Conservation (phyloP, 2,888 invertebrate species). For the Euphydryas editha region DNA sequence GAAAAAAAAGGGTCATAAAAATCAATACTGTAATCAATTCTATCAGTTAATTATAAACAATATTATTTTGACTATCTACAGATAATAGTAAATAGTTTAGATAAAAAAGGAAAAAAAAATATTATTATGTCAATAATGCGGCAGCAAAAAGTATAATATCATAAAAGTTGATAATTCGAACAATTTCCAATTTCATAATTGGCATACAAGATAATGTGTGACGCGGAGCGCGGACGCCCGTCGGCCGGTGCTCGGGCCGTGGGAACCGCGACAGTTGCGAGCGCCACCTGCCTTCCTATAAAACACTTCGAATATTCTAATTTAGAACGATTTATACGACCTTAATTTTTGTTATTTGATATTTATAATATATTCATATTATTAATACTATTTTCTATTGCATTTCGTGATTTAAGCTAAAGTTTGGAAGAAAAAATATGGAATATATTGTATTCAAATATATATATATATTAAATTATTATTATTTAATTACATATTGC, state of each 20-base stretch:
- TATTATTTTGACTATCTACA: no score
- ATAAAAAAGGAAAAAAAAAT: not conserved
- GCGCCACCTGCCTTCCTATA: conserved; percentile 71
- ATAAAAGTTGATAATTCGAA: conserved; percentile 36
- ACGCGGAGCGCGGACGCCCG: conserved; percentile 55
- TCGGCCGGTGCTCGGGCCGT: conserved; percentile 70
- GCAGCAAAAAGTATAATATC: conserved; percentile 23
- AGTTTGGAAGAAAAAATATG: not conserved
- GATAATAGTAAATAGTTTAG: not conserved
- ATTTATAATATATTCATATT: conserved; percentile 27
- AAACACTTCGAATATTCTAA: conserved; percentile 77
- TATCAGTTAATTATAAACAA: no score
- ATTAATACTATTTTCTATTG: conserved; percentile 17
- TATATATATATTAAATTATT: no score
- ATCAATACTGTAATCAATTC: no score
- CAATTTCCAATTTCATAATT: conserved; percentile 66
- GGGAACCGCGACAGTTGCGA: conserved; percentile 80
- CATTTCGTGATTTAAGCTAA: not conserved
- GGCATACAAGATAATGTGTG: conserved; percentile 59
- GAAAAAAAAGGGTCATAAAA: no score
- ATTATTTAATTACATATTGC: no score
- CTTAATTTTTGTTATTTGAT: conserved; percentile 53
- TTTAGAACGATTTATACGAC: conserved; percentile 72
- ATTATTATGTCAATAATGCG: conserved; percentile 8
- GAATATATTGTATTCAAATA: no score